phyloP scores from a whole-genome alignment of 2,888 invertebrate species.

The Cylloceria caligata region DNA sequence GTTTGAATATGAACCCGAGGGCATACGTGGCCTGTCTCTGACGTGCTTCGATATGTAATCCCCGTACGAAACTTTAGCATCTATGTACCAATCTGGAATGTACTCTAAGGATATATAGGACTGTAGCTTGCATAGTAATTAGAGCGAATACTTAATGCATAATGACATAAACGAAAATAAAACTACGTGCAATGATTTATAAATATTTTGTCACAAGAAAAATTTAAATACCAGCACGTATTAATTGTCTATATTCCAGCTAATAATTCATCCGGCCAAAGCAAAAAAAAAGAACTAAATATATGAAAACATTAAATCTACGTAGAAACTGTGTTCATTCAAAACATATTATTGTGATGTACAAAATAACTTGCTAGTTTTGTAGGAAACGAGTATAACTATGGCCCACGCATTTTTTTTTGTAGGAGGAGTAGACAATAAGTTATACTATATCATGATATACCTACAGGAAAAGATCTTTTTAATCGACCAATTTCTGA shows the following conservation, averaged over 20 bases:
- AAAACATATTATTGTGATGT: background rate
- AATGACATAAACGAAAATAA: too few species aligned
- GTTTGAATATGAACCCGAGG: background rate
- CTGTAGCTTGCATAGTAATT: background rate
- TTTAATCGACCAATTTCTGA: background rate
- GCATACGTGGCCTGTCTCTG: background rate
- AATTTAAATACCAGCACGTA: too few species aligned
- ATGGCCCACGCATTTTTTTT: background rate
- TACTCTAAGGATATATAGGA: background rate
- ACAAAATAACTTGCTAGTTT: background rate
- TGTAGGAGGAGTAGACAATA: background rate
- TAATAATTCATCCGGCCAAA: background rate
- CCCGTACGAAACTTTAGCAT: slow-evolving; percentile 8
- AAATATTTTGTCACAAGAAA: background rate
- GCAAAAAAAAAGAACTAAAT: background rate
- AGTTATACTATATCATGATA: background rate
- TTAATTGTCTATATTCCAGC: background rate
- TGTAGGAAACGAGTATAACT: background rate
- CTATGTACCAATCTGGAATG: background rate
- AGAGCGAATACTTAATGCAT: too few species aligned
- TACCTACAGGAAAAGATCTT: background rate
- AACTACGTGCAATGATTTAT: too few species aligned
- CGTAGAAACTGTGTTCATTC: background rate
- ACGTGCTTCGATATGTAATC: slow-evolving; percentile 6
- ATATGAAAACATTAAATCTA: background rate